Evolutionary conservation across 2,113 vertebrate species (phyloP).

Genomic region (Loxodonta africana): DNA sequence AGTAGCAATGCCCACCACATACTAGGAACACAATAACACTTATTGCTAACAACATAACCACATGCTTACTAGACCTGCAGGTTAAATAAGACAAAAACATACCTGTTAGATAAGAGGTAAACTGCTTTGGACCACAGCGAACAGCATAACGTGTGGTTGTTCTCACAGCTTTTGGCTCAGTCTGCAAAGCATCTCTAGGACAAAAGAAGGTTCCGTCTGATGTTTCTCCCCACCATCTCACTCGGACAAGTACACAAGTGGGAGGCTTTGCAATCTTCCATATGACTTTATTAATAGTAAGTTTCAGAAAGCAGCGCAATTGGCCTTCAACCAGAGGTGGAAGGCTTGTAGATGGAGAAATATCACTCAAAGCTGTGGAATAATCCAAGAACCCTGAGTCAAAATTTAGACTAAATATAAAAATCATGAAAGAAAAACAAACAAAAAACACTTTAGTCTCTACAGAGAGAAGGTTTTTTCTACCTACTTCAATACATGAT

Average conservation of each 20-base stretch:
- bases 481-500: slow-evolving; percentile 35
- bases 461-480: background rate
- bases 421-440: slow-evolving; percentile 51
- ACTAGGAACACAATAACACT: background rate
- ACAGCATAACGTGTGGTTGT: slow-evolving; percentile 93
- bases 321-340: slow-evolving; percentile 96
- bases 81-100: slow-evolving; percentile 55
- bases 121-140: slow-evolving; percentile 95
- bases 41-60: background rate
- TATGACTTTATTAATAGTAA: slow-evolving; percentile 90
- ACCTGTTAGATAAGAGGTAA: slow-evolving; percentile 96
- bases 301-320: slow-evolving; percentile 93
- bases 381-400: slow-evolving; percentile 48
- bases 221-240: slow-evolving; percentile 98
- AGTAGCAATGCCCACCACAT: background rate
- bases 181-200: slow-evolving; percentile 89
- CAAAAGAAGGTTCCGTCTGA: slow-evolving; percentile 92
- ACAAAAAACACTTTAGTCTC: slow-evolving; percentile 35
- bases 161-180: slow-evolving; percentile 89
- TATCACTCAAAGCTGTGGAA: slow-evolving; percentile 89
- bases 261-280: slow-evolving; percentile 92
- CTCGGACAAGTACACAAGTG: slow-evolving; percentile 87
- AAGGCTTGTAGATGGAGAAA: slow-evolving; percentile 92
- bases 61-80: background rate
- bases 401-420: slow-evolving; percentile 60